Evolutionary conservation across 2,113 vertebrate species (phyloP).

Genomic region (Triplophysa dalaica): DNA sequence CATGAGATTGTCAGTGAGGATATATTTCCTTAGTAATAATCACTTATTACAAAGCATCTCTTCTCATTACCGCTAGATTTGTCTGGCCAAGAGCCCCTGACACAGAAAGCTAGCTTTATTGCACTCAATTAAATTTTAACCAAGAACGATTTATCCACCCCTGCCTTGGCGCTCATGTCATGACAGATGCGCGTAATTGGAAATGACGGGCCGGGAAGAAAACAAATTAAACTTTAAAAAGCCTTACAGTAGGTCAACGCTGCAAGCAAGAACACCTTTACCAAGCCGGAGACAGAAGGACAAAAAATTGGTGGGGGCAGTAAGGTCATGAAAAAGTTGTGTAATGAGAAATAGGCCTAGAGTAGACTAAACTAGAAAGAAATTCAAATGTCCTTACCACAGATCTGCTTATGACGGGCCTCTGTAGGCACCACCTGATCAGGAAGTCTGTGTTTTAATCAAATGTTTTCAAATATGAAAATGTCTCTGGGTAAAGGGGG

Average conservation of each 20-base stretch:
- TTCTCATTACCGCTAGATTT: slow-evolving; percentile 14
- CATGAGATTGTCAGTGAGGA: slow-evolving; percentile 1
- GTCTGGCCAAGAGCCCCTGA: slow-evolving; percentile 39
- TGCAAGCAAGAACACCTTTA: slow-evolving; percentile 33
- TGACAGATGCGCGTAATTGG: slow-evolving; percentile 62
- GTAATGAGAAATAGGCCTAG: neutral
- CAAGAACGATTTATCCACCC: slow-evolving; percentile 59
- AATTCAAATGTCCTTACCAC: slow-evolving; percentile 3
- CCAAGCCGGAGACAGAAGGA: neutral
- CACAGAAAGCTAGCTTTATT: slow-evolving; percentile 66
- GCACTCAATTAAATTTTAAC: slow-evolving; percentile 75
- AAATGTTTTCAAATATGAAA: slow-evolving; percentile 33
- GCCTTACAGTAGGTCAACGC: slow-evolving; percentile 41
- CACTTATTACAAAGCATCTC: slow-evolving; percentile 7
- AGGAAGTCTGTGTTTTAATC: slow-evolving; percentile 33
- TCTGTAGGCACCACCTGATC: neutral
- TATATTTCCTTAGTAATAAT: neutral
- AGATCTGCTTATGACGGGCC: neutral
- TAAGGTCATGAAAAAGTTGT: neutral
- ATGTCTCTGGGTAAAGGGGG: neutral
- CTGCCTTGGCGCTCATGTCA: slow-evolving; percentile 44
- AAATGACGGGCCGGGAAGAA: slow-evolving; percentile 69
- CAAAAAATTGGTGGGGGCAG: no score
- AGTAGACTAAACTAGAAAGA: neutral
- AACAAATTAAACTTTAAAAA: slow-evolving; percentile 76